phyloP scores from a whole-genome alignment of 2,797 vertebrate genomes.

The Anas bernieri region DNA sequence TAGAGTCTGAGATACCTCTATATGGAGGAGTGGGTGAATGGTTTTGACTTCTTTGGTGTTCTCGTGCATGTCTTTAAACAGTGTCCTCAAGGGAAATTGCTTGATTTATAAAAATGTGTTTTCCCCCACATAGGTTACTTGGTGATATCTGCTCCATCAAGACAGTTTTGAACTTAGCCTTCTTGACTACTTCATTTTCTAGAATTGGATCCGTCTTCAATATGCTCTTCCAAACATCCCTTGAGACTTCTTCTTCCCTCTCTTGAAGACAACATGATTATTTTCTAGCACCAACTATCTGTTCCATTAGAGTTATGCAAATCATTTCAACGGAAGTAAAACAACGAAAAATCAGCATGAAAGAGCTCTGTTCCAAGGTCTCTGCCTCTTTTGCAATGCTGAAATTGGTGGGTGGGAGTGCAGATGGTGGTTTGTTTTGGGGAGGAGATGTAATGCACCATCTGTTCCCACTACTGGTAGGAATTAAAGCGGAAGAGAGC shows the following conservation, averaged over 20 bases:
- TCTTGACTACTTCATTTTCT: not conserved
- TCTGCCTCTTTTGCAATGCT: not conserved
- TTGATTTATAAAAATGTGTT: not conserved
- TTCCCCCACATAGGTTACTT: not conserved
- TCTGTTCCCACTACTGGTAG: conserved; percentile 42
- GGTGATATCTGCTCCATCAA: not conserved
- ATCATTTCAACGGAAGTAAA: conserved; percentile 49
- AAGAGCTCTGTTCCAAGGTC: conserved; percentile 27
- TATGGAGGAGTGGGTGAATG: not conserved
- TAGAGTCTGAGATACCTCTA: not conserved
- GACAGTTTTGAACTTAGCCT: not conserved
- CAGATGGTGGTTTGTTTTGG: not conserved
- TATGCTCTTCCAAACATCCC: not conserved
- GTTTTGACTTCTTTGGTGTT: not conserved
- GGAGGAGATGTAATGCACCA: conserved; percentile 21
- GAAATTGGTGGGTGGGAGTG: not conserved
- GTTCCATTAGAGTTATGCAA: not conserved
- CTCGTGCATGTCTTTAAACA: not conserved
- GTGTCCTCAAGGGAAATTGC: not conserved
- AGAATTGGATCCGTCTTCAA: not conserved
- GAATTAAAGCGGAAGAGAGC: not conserved
- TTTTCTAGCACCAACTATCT: not conserved
- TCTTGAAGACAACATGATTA: not conserved
- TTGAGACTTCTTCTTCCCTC: not conserved
- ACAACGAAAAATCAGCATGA: conserved; percentile 18